Evolutionary conservation across 35 echinoderm and acorn worm genomes (phyloP).

Genomic region (Anneissia japonica): DNA sequence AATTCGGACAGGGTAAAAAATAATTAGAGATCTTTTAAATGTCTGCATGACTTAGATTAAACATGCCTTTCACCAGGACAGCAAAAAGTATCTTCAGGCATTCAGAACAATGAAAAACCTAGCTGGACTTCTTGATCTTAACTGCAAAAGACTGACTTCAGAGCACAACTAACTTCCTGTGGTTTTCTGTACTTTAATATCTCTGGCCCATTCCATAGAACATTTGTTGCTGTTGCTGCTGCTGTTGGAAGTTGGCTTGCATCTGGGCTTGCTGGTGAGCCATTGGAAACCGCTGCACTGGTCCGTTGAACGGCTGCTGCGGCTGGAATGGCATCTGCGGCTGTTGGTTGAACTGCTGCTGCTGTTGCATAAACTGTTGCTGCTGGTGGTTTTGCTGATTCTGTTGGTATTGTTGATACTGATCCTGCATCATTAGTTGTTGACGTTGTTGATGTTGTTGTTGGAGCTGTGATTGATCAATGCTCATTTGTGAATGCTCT

Average conservation of each 20-base stretch:
- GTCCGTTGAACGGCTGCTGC: neutral
- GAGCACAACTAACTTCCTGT: no score
- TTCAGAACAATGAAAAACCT: no score
- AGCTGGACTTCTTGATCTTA: no score
- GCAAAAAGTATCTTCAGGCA: no score
- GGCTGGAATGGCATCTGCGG: neutral
- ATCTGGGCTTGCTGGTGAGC: neutral
- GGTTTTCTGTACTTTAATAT: no score
- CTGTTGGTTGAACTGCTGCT: constrained; percentile 1
- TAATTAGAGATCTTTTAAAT: no score
- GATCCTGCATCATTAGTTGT: neutral
- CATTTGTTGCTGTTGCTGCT: constrained; percentile 21
- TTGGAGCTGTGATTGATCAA: neutral
- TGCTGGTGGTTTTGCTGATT: neutral
- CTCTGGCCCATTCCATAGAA: neutral
- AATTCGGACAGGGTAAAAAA: no score
- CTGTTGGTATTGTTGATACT: neutral
- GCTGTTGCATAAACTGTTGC: constrained; percentile 6
- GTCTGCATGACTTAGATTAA: no score
- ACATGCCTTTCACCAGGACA: no score
- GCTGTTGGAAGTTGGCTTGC: neutral
- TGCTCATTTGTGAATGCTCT: neutral
- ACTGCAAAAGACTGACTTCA: no score
- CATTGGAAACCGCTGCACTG: neutral
- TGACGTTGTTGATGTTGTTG: neutral